Evolutionary conservation across 2,888 invertebrate genomes (phyloP).

Genomic region (Rhyacophila evoluta): DNA sequence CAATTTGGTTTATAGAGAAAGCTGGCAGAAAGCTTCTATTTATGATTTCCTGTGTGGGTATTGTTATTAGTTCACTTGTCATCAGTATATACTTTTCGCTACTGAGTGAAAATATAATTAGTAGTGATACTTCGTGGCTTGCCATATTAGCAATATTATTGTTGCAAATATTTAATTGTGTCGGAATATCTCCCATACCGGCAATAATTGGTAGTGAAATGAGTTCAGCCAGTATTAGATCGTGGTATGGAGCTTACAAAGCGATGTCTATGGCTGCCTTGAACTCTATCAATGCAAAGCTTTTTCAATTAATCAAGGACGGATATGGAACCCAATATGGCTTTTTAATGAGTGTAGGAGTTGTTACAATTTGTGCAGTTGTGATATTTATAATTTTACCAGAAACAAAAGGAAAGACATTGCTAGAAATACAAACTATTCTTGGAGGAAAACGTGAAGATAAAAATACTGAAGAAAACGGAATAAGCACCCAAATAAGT

Average conservation of each 20-base stretch:
- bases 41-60: background rate
- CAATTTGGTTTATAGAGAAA: constrained; percentile 1
- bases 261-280: constrained; percentile 20
- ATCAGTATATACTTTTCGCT: constrained; percentile 17
- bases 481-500: too few species aligned
- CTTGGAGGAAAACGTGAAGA: constrained; percentile 2
- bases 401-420: constrained; percentile 41
- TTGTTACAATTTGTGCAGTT: background rate
- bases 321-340: constrained; percentile 23
- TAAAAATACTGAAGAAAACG: background rate
- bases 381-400: constrained; percentile 26
- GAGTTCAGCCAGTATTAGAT: constrained; percentile 41
- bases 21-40: constrained; percentile 3
- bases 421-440: constrained; percentile 42
- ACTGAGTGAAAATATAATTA: background rate
- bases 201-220: constrained; percentile 25
- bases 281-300: constrained; percentile 23
- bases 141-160: constrained; percentile 10
- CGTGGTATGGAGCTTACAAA: constrained; percentile 42
- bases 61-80: background rate
- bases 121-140: constrained; percentile 19
- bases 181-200: constrained; percentile 28
- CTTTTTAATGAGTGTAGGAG: constrained; percentile 16
- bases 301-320: constrained; percentile 37
- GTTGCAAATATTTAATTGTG: constrained; percentile 30